Base-by-base conservation (phyloP, 2,888 invertebrate genomes). In the Argynnis bischoffii region DNA sequence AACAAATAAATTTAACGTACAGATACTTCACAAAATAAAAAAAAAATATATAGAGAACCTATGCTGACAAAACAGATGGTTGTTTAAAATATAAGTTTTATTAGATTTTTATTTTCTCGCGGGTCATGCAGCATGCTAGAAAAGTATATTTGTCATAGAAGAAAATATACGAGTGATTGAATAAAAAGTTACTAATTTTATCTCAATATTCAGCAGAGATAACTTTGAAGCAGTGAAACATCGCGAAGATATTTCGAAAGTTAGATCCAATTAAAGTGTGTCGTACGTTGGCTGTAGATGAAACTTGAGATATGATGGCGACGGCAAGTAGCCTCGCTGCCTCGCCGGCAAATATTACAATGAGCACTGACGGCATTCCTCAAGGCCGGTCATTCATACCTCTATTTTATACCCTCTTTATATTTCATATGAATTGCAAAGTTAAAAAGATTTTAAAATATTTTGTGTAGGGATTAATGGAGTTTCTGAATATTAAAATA, bases 381-480 rank as follows among this genome's bases (percentile, higher is more conserved):
- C 88, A 88, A 89, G 87, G 88, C 81, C 88, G 88, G 83, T 84
- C 87, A 77, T 86, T 86, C 81, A 80, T 83, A 80, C 82, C 77
- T 72, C 69, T 74, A 72, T 75, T 61, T 50, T 55, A 67, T 72
- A 69, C 69, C 64, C 55, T 64, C 61, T 67, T 53, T 50, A 59
- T 69, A 61, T 69, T 68, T 54, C 48, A 55, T 31, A 54, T 35
- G 14, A n/a, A 47, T 2, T 61, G 48, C 18, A n/a, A 48, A 13
- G 0, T 41, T 46, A 47, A 31, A 47, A 59, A 56, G 1, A 48
- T 48, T 35, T 51, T 41, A 35, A 50, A 50, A 60, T 31, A 46
- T 18, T 56, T 46, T 46, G 8, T 21, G 15, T 46, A 13, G n/a
- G 16, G 14, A 55, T 35, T 41, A 35, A 56, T 14, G 13, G 11